Conservation (phyloP, 1,140 invertebrate species). For the Bombus huntii region DNA sequence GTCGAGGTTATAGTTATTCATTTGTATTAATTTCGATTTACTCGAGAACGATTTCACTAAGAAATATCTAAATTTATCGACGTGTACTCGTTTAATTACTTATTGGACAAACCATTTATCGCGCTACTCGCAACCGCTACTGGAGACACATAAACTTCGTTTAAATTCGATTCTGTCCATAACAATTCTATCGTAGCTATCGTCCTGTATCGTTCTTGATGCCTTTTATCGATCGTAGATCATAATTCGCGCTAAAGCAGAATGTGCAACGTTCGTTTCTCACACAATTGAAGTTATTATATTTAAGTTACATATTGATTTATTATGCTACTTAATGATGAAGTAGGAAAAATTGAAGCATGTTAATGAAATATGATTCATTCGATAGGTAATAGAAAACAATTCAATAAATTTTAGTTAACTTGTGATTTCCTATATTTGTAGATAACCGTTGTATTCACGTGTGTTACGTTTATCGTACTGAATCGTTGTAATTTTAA, state of each 20-base stretch:
- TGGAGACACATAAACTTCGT: not conserved
- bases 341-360: too few relatives aligned
- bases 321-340: too few relatives aligned
- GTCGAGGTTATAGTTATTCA: not conserved
- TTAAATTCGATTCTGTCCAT: not conserved
- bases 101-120: not conserved
- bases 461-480: too few relatives aligned
- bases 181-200: not conserved
- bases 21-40: conserved; percentile 13
- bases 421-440: too few relatives aligned
- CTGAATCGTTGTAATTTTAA: too few relatives aligned
- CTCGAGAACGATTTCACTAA: not conserved
- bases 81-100: not conserved
- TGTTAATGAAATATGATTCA: too few relatives aligned
- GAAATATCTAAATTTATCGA: conserved; percentile 38
- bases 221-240: not conserved
- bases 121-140: not conserved
- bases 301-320: too few relatives aligned
- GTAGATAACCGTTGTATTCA: too few relatives aligned
- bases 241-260: not conserved
- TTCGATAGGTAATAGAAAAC: too few relatives aligned
- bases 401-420: too few relatives aligned
- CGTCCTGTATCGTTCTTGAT: not conserved
- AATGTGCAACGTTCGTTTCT: not conserved
- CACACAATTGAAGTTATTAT: too few relatives aligned